Evolutionary conservation across 1,140 invertebrate genomes (phyloP).

Genomic region (Bombus vancouverensis): DNA sequence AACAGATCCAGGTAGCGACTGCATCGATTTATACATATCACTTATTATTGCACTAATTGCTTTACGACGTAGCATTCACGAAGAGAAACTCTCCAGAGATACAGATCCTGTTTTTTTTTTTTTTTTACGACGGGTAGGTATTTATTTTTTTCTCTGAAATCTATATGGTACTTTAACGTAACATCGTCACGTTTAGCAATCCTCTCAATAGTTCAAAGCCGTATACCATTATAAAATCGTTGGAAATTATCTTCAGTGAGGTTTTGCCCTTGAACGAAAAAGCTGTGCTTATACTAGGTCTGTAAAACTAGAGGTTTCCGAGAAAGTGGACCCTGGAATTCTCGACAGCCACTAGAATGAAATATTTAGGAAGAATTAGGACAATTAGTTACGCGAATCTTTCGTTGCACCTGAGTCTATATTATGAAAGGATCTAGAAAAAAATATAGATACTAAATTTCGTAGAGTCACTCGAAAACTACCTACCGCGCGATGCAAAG

Average conservation of each 20-base stretch:
- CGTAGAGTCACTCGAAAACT: conserved; percentile 41
- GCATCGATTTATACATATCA: conserved; percentile 21
- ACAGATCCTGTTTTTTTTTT: not conserved
- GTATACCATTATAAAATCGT: conserved; percentile 2
- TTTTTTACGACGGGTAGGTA: conserved; percentile 8
- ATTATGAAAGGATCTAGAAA: not conserved
- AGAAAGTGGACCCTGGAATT: not conserved
- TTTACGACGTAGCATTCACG: conserved; percentile 2
- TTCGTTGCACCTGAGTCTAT: not conserved
- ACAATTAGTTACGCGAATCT: conserved; percentile 38
- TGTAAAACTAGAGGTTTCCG: not conserved
- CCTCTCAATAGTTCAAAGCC: too few species aligned
- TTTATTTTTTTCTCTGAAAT: not conserved
- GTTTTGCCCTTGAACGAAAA: too few species aligned
- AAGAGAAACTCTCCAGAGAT: too few species aligned
- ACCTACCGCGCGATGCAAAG: not conserved
- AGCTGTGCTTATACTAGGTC: not conserved
- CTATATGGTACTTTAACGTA: fast-evolving
- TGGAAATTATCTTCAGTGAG: not conserved
- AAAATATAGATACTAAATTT: conserved; percentile 9
- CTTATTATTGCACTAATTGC: conserved; percentile 40
- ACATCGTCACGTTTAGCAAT: not conserved
- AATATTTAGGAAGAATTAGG: conserved; percentile 8
- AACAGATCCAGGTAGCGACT: not conserved
- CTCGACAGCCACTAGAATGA: not conserved